Conservation (phyloP, 2,888 invertebrate species). For the Orgyia antiqua region DNA sequence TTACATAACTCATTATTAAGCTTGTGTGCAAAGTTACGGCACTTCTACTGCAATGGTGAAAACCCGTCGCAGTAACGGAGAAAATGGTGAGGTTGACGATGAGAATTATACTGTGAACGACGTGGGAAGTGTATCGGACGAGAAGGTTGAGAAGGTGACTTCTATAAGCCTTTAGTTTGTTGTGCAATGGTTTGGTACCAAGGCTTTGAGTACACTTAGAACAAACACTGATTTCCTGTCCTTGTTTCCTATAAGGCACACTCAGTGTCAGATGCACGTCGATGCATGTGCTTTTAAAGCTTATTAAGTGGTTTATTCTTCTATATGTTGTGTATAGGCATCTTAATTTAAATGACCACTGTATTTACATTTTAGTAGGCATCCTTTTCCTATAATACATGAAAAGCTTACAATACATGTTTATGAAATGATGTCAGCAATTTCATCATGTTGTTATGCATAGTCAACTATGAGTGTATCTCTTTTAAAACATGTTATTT, state of each 20-base stretch:
- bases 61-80: constrained; percentile 76
- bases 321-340: no score
- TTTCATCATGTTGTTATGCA: no score
- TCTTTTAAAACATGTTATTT: no score
- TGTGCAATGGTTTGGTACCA: constrained; percentile 35
- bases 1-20: constrained; percentile 52
- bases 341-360: no score
- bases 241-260: constrained; percentile 40
- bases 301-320: constrained; percentile 16
- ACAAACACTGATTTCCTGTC: constrained; percentile 55
- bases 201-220: constrained; percentile 42
- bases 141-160: constrained; percentile 77
- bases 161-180: constrained; percentile 41
- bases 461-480: no score
- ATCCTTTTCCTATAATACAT: no score
- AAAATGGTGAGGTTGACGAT: constrained; percentile 73
- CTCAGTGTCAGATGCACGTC: constrained; percentile 39
- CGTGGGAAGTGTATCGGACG: constrained; percentile 68
- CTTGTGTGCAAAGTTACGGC: constrained; percentile 52
- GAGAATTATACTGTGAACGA: constrained; percentile 68
- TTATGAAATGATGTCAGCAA: no score
- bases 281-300: constrained; percentile 57
- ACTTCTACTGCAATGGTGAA: constrained; percentile 70
- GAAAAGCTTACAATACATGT: no score
- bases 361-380: no score